phyloP scores from a whole-genome alignment of 1,140 invertebrate species.

The Panulirus ornatus region DNA sequence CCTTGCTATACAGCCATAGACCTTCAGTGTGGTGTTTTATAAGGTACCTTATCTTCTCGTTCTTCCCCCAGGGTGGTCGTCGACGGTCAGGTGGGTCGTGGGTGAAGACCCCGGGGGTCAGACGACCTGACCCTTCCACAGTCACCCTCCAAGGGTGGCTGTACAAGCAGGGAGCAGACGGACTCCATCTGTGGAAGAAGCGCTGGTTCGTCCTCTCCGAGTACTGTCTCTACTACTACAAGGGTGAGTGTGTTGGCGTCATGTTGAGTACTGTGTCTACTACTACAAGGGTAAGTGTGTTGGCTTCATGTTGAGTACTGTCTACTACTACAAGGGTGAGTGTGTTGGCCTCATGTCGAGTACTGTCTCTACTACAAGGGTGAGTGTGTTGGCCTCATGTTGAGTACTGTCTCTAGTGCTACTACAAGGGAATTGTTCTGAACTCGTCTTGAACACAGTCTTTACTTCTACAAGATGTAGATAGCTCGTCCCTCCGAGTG shows the following conservation, averaged over 20 bases:
- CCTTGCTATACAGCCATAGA: background rate
- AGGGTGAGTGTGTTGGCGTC: conserved; percentile 86
- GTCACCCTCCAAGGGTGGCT: conserved; percentile 93
- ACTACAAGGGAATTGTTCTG: no score
- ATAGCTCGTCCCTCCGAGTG: no score
- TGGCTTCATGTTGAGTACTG: no score
- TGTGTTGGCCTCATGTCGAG: no score
- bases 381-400: no score
- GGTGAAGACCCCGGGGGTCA: conserved; percentile 83
- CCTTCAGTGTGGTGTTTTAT: background rate
- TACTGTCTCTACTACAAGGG: no score
- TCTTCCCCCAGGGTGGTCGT: background rate
- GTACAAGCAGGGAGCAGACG: conserved; percentile 93
- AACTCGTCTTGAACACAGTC: no score
- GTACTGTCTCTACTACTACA: conserved; percentile 96
- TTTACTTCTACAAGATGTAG: no score
- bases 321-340: no score
- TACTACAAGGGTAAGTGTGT: background rate
- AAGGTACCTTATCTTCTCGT: background rate
- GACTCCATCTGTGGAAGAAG: conserved; percentile 95
- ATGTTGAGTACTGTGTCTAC: background rate
- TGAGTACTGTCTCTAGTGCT: no score
- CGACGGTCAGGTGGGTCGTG: conserved; percentile 59
- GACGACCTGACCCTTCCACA: conserved; percentile 85
- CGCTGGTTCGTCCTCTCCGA: conserved; percentile 96